Evolutionary conservation across 2,888 invertebrate species (phyloP).

Genomic region (Dorcus parallelipipedus): DNA sequence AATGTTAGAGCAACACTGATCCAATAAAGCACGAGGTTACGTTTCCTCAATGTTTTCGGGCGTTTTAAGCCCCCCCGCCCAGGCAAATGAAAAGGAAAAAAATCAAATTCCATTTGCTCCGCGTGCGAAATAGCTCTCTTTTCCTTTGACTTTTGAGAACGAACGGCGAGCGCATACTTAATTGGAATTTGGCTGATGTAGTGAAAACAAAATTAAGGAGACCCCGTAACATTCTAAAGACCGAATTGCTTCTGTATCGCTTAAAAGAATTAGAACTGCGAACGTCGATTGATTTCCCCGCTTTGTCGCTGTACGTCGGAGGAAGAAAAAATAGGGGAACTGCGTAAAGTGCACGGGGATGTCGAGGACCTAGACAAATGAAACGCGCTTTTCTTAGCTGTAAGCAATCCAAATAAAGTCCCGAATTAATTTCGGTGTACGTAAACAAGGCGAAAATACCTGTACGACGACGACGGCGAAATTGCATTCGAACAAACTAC

Average conservation of each 20-base stretch:
- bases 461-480: background rate
- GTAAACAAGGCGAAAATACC: background rate
- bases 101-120: background rate
- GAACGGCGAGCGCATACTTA: background rate
- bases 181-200: slow-evolving; percentile 1
- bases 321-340: background rate
- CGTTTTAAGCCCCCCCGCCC: background rate
- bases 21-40: no score
- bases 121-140: background rate
- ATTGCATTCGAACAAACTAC: slow-evolving; percentile 1
- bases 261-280: slow-evolving; percentile 1
- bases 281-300: background rate
- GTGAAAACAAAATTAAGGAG: slow-evolving; percentile 3
- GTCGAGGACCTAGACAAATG: background rate
- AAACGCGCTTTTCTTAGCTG: background rate
- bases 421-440: background rate
- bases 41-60: no score
- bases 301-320: background rate
- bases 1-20: no score
- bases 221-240: background rate
- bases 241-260: background rate
- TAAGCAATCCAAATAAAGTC: background rate
- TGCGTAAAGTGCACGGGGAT: background rate
- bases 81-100: background rate
- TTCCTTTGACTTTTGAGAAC: background rate